Base-by-base conservation (phyloP, 2,113 vertebrate species). In the Calidris pugnax region DNA sequence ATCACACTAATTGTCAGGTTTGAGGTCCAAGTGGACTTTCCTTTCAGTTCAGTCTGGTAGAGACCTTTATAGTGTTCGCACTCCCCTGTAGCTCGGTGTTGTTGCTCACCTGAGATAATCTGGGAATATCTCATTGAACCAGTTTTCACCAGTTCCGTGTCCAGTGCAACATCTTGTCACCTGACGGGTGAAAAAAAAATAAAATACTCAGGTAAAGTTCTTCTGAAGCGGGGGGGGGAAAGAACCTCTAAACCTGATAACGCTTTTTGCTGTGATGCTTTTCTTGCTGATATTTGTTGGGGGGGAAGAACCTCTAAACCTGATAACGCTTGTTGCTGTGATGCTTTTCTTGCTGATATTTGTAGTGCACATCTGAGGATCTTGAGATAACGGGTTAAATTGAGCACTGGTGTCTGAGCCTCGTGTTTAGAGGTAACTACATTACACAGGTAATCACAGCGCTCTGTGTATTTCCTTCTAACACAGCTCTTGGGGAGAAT, bases 361-460 rank as follows among this genome's bases (percentile, higher is more conserved):
- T 10, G 0, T 27, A 9, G 10, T 9, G 8, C 7, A 0, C 6
- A 14, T n/a, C 19, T 59, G 55, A 66, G 33, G 26, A 43, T 64
- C 27, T 53, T 22, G 18, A 41, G 45, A 14, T 47, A 13, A 6
- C 10, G 20, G 15, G 17, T 85, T 71, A n/a, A 53, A 33, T 10
- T 3, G 27, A 47, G 19, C 12, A 2, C 8, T 77, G 30, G 26
- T 35, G 5, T 11, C 32, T 45, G 43, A 75, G 13, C 43, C 21
- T 53, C 33, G 7, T n/a, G 17, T 35, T 60, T 7, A 20, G 43
- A 32, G 33, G 28, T 59, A 45, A 19, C 28, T 64, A 3, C 0
- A 1, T 51, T 4, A 17, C 12, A 8, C 1, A 1, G 17, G 5
- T 2, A n/a, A 7, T 47, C 33, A 30, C 71, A 43, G 19, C 7